phyloP scores from a whole-genome alignment of 1,140 invertebrate species.

The Microplitis demolitor region DNA sequence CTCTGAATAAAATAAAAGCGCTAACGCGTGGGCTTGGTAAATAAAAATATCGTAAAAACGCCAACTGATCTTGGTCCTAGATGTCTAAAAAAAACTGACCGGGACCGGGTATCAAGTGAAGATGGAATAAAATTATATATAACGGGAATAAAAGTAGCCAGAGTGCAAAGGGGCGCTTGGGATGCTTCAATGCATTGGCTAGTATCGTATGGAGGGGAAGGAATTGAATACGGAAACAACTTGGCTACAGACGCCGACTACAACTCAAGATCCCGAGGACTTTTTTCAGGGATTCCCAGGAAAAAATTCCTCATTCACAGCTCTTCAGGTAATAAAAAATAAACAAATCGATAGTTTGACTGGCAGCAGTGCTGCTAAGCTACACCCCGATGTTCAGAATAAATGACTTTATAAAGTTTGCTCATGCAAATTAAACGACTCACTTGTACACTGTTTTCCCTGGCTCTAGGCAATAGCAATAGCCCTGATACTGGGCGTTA shows the following conservation, averaged over 20 bases:
- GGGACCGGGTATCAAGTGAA: background rate
- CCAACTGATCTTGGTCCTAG: too few relatives aligned
- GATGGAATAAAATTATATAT: slow-evolving; percentile 12
- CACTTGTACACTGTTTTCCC: background rate
- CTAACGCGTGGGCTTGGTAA: background rate
- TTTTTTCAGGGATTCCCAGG: slow-evolving; percentile 51
- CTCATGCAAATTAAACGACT: background rate
- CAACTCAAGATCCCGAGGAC: slow-evolving; percentile 40
- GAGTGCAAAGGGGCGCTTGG: slow-evolving; percentile 36
- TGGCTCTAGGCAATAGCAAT: slow-evolving; percentile 69
- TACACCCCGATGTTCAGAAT: too few relatives aligned
- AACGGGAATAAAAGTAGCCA: slow-evolving; percentile 38
- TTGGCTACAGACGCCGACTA: slow-evolving; percentile 46
- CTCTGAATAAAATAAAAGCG: background rate
- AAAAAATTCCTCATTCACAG: slow-evolving; percentile 56
- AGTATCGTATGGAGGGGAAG: slow-evolving; percentile 60
- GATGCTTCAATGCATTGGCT: slow-evolving; percentile 57
- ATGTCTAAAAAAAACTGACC: too few relatives aligned
- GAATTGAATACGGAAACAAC: slow-evolving; percentile 49
- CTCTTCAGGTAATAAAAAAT: slow-evolving; percentile 43
- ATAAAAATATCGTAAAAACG: too few relatives aligned
- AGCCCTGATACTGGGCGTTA: slow-evolving; percentile 72
- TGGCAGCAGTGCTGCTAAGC: too few relatives aligned
- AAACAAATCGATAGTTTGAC: background rate
- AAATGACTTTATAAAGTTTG: background rate